A percentile compares a stretch with the other conserved stretches of the same genome.
phyloP scores from a whole-genome alignment of 64 coral and sea anemone species.

The Actinia tenebrosa region DNA sequence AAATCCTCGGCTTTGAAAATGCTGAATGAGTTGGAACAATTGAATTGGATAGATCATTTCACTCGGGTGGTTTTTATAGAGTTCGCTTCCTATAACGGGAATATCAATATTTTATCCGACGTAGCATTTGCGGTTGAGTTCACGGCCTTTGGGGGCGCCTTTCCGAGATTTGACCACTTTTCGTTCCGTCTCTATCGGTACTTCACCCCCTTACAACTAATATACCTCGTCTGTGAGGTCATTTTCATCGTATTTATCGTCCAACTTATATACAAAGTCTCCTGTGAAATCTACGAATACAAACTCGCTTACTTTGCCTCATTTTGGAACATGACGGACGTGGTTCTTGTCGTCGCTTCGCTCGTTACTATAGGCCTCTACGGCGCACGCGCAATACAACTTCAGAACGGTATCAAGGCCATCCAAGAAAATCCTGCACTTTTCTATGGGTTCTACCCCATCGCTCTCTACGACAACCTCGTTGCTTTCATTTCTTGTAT shows the following conservation, averaged over 20 bases:
- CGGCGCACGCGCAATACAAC: constrained; percentile 24
- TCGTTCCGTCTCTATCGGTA: constrained; percentile 64
- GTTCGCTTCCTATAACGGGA: constrained; percentile 54
- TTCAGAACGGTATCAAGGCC: constrained; percentile 35
- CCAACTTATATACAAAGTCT: constrained; percentile 30
- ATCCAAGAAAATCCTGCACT: constrained; percentile 33
- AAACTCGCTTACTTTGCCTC: constrained; percentile 31
- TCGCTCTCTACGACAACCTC: constrained; percentile 36
- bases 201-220: constrained; percentile 33
- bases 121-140: constrained; percentile 42
- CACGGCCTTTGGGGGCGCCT: constrained; percentile 20
- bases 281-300: constrained; percentile 17
- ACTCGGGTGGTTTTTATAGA: constrained; percentile 58
- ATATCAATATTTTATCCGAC: constrained; percentile 40
- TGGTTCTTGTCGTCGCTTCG: constrained; percentile 29
- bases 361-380: constrained; percentile 43
- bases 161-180: constrained; percentile 43
- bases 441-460: constrained; percentile 44
- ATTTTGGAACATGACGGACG: constrained; percentile 48
- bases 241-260: constrained; percentile 51
- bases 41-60: constrained; percentile 40
- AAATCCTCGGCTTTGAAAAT: not conserved
- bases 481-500: constrained; percentile 58
- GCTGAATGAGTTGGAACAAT: not conserved
- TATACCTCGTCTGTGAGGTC: constrained; percentile 52